Base-by-base conservation (phyloP, 2,888 invertebrate species). In the Suillia variegata region DNA sequence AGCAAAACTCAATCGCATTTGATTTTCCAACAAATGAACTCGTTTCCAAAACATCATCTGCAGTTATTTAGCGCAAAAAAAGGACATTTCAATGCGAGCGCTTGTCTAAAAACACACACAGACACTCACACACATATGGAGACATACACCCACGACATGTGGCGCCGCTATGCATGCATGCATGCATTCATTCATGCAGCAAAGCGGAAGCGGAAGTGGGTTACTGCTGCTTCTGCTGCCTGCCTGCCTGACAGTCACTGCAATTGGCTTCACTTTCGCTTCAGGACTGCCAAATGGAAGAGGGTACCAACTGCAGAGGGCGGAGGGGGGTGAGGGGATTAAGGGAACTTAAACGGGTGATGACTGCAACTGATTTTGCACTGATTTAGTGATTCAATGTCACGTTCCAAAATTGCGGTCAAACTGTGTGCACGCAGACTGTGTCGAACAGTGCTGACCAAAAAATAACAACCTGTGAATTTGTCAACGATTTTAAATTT, bases 321-420 rank as follows among this genome's bases (percentile, higher is more conserved):
- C 6, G 45, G 31, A 38, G 2, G 17, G 33, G 1, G 10, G 20
- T 34, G 34, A 2, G 17, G 22, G 26, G n/a, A n/a, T n/a, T n/a
- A n/a, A n/a, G n/a, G n/a, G n/a, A n/a, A n/a, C 26, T 49, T 24
- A 34, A 22, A 20, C 18, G 20, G 22, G 15, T 15, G 2, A 20
- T 12, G 34, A 49, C 53, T 60, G 31, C 24, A 17, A 58, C 47
- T 55, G 55, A 58, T 58, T 59, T 61, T 52, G 51, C 61, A 54
- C 55, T 53, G 58, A 55, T 58, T 61, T 55, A 58, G 33, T 33
- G 57, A 57, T 57, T 57, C 61, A 51, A 54, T 58, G 61, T 61
- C 61, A 58, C 55, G 57, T 58, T 20, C 61, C 45, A 54, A 61
- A 61, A 38, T 58, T 58, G 61, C 55, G 61, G 58, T 52, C 58